Percentiles rank a stretch among this genome's conserved stretches.
Conservation (phyloP, 2,113 vertebrate genomes). For the Marmota monax region DNA sequence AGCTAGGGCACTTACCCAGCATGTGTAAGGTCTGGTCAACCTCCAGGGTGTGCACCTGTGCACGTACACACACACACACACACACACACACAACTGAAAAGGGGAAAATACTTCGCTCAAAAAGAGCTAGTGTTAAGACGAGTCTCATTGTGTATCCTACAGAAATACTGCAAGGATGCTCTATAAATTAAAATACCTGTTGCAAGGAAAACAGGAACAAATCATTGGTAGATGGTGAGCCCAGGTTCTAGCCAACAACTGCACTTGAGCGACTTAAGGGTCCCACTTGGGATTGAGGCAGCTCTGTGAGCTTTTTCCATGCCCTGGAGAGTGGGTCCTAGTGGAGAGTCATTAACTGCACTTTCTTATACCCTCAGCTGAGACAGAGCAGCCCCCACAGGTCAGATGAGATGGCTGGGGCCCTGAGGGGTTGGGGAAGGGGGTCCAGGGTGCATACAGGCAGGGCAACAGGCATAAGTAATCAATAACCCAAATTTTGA, state of each 20-base stretch:
- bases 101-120: not conserved
- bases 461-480: not conserved
- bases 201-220: not conserved
- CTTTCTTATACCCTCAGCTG: not conserved
- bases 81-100: too few species aligned
- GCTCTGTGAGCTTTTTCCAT: not conserved
- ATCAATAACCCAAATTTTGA: not conserved
- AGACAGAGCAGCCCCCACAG: not conserved
- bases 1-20: not conserved
- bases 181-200: constrained; percentile 2
- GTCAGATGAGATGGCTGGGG: not conserved
- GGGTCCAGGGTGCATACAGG: not conserved
- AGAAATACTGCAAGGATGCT: not conserved
- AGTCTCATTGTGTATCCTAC: not conserved
- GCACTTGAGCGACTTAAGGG: constrained; percentile 27
- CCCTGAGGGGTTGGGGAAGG: too few species aligned
- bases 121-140: not conserved
- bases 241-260: constrained; percentile 70
- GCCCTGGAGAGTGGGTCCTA: not conserved
- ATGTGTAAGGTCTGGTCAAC: not conserved
- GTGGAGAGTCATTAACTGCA: not conserved
- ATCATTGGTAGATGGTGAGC: constrained; percentile 43
- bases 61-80: too few species aligned
- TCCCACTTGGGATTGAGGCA: constrained; percentile 2
- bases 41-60: not conserved